These are phyloP conservation scores for Cynaeus angustus DNA, from an alignment of 2,888 invertebrate genomes.

Conservation along the genomic window DNA sequence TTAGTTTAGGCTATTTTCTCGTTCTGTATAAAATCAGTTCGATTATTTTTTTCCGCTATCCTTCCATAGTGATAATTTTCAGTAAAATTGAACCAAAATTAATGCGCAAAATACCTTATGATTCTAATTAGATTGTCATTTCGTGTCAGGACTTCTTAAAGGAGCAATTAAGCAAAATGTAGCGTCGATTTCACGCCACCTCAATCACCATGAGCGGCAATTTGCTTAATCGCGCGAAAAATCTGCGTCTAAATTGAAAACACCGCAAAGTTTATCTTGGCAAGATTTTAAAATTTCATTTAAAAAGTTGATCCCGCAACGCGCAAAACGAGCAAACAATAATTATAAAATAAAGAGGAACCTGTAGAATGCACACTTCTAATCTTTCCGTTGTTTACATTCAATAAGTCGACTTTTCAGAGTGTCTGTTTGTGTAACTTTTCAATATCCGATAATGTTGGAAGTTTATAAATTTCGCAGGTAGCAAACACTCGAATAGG, in stretches of 20 bases:
- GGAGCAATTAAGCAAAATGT: slow-evolving; percentile 11
- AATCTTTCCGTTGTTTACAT: slow-evolving; percentile 55
- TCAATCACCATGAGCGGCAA: slow-evolving; percentile 22
- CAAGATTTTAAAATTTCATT: slow-evolving; percentile 19
- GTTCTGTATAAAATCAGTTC: too few species aligned
- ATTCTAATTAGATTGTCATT: slow-evolving; percentile 8
- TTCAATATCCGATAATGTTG: slow-evolving; percentile 63
- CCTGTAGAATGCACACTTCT: slow-evolving; percentile 39
- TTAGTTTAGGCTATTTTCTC: too few species aligned
- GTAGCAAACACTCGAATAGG: slow-evolving; percentile 53
- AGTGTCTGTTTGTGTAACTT: slow-evolving; percentile 62
- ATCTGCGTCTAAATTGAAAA: slow-evolving; percentile 27
- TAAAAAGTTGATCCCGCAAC: slow-evolving; percentile 15
- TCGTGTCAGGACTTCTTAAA: slow-evolving; percentile 12
- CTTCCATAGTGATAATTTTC: too few species aligned
- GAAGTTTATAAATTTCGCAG: slow-evolving; percentile 62
- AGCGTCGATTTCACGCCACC: slow-evolving; percentile 13
- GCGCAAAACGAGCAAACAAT: slow-evolving; percentile 36
- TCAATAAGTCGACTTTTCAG: slow-evolving; percentile 59
- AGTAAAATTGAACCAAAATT: too few species aligned
- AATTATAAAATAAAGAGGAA: slow-evolving; percentile 37
- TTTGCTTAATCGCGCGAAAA: slow-evolving; percentile 36
- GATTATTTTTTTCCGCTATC: too few species aligned
- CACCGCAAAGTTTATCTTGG: slow-evolving; percentile 20
- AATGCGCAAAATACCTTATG: too few species aligned